Evolutionary conservation across 2,113 vertebrate species (phyloP).

Genomic region (Pedionomus torquatus): DNA sequence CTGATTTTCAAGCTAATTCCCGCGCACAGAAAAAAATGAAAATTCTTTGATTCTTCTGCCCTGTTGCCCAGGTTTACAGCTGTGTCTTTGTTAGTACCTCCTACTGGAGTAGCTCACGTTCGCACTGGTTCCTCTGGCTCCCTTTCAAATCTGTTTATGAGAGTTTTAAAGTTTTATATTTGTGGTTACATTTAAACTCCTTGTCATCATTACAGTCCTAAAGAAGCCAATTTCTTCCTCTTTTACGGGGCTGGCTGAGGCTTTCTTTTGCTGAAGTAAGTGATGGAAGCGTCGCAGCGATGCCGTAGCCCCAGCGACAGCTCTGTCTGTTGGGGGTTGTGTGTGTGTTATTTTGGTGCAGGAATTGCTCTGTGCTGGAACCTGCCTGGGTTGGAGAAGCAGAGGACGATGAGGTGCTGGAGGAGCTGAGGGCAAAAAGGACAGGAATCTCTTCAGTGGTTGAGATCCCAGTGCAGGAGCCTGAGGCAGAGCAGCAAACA

Average conservation of each 20-base stretch:
- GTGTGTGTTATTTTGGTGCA: neutral
- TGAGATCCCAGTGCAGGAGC: neutral
- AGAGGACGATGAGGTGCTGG: neutral
- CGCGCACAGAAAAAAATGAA: neutral
- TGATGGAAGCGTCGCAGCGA: accelerated
- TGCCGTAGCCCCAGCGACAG: neutral
- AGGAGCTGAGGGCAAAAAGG: neutral
- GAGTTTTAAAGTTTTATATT: constrained; percentile 66
- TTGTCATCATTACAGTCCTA: constrained; percentile 21
- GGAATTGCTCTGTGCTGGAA: neutral
- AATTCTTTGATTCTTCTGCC: neutral
- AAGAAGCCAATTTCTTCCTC: constrained; percentile 17
- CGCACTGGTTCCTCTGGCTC: constrained; percentile 43
- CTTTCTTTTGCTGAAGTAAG: neutral
- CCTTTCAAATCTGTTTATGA: constrained; percentile 57
- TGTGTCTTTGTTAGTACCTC: neutral
- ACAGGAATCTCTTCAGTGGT: accelerated
- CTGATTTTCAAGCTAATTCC: neutral
- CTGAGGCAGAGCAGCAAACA: neutral
- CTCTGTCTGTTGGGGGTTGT: neutral
- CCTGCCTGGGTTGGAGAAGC: neutral
- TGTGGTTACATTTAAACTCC: constrained; percentile 61
- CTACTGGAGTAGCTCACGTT: neutral
- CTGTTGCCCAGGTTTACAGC: neutral
- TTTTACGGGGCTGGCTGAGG: neutral